Percentiles rank a stretch among this genome's conserved stretches.
phyloP scores from a whole-genome alignment of 2,113 vertebrate genomes.

The Apaloderma vittatum region DNA sequence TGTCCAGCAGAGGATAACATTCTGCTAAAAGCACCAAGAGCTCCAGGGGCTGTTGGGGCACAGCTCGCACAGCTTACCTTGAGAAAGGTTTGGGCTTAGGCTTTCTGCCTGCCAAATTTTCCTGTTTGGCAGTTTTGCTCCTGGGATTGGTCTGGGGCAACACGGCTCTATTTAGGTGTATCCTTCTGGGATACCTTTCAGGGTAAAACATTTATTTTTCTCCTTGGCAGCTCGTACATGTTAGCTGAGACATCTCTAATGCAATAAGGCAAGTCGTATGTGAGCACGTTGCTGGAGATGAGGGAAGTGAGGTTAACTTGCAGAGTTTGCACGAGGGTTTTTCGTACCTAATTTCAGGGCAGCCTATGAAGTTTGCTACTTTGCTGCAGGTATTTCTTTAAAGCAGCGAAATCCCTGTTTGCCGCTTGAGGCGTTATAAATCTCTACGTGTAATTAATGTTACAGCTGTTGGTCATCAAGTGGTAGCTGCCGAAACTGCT shows the following conservation, averaged over 20 bases:
- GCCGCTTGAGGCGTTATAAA: not conserved
- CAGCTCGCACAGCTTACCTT: rapidly evolving
- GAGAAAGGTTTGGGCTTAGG: not conserved
- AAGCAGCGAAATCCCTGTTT: not conserved
- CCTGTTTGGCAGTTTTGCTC: not conserved
- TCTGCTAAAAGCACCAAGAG: not conserved
- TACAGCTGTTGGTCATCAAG: not conserved
- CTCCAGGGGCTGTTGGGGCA: not conserved
- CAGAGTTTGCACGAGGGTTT: not conserved
- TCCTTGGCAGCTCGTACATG: not conserved
- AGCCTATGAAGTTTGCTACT: rapidly evolving
- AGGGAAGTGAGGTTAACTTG: not conserved
- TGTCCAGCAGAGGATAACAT: not conserved
- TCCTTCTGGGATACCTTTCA: too few relatives aligned
- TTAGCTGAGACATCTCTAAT: not conserved
- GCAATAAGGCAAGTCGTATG: not conserved
- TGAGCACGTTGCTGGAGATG: rapidly evolving
- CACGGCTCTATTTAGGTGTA: not conserved
- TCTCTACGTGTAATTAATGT: not conserved
- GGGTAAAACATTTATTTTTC: not conserved
- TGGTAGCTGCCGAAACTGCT: not conserved
- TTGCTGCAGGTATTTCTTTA: not conserved
- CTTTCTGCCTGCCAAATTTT: not conserved
- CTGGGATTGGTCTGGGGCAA: not conserved
- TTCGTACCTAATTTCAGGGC: not conserved